phyloP scores from a whole-genome alignment of 2,797 vertebrate genomes.

The Pseudomugil tenellus region DNA sequence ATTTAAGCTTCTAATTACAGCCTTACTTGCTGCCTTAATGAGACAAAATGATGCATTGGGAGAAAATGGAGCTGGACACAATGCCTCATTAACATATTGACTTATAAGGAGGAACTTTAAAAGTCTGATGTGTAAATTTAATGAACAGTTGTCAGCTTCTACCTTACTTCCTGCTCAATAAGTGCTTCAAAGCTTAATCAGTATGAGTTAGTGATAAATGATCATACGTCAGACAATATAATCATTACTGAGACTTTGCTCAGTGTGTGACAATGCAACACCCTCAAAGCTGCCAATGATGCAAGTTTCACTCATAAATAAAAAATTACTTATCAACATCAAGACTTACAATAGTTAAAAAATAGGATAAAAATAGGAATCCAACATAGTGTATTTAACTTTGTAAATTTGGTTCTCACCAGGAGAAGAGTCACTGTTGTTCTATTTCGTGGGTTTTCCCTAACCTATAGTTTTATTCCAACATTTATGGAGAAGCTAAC shows the following conservation, averaged over 20 bases:
- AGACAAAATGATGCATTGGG: conserved; percentile 44
- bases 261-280: conserved; percentile 21
- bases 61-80: conserved; percentile 29
- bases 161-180: conserved; percentile 19
- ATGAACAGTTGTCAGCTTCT: conserved; percentile 35
- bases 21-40: conserved; percentile 33
- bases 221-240: conserved; percentile 35
- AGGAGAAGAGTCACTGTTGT: background rate
- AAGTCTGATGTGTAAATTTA: conserved; percentile 30
- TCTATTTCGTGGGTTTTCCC: background rate
- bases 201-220: conserved; percentile 51
- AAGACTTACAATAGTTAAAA: conserved; percentile 34
- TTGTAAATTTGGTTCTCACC: background rate
- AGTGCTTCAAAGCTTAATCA: conserved; percentile 59
- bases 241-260: conserved; percentile 34
- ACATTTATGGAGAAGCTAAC: background rate
- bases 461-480: background rate
- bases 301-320: conserved; percentile 42
- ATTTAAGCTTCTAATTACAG: conserved; percentile 36
- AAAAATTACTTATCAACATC: conserved; percentile 45
- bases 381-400: background rate
- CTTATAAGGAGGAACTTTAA: conserved; percentile 32
- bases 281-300: conserved; percentile 16
- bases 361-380: conserved; percentile 2
- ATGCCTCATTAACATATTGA: conserved; percentile 48